These are phyloP conservation scores for Hypercompe scribonia DNA, from an alignment of 2,888 invertebrate species.

Conservation along the genomic window DNA sequence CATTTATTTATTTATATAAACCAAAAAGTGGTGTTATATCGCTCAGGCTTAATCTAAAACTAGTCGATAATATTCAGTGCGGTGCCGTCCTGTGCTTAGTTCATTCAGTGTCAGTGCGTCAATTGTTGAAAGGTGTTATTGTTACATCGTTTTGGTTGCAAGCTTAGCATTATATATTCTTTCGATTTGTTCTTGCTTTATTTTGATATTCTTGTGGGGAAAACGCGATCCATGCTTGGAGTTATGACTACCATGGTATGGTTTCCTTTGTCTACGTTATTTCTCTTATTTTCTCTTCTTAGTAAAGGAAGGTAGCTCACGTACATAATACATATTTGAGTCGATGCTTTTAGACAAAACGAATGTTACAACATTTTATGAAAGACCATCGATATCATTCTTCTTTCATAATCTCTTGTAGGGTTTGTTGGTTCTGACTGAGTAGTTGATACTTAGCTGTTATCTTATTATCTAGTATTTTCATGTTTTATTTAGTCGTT, in stretches of 20 bases:
- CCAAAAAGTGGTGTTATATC: slow-evolving; percentile 59
- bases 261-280: slow-evolving; percentile 85
- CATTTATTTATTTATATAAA: slow-evolving; percentile 58
- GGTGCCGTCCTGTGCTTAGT: slow-evolving; percentile 84
- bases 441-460: slow-evolving; percentile 50
- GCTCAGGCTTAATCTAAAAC: slow-evolving; percentile 62
- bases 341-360: slow-evolving; percentile 57
- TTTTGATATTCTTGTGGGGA: slow-evolving; percentile 77
- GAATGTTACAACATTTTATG: slow-evolving; percentile 52
- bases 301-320: slow-evolving; percentile 74
- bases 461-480: slow-evolving; percentile 43
- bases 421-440: slow-evolving; percentile 53
- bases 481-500: slow-evolving; percentile 46
- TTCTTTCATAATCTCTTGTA: slow-evolving; percentile 53
- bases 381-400: slow-evolving; percentile 41
- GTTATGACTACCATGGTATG: slow-evolving; percentile 87
- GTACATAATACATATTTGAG: slow-evolving; percentile 57
- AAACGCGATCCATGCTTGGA: slow-evolving; percentile 86
- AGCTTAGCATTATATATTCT: slow-evolving; percentile 72
- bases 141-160: slow-evolving; percentile 76
- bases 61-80: slow-evolving; percentile 62
- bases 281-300: slow-evolving; percentile 71
- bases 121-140: slow-evolving; percentile 75
- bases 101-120: slow-evolving; percentile 80
- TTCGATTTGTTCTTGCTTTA: slow-evolving; percentile 68